A percentile compares a stretch with the other conserved stretches of the same genome.
Conservation (phyloP, 1,140 invertebrate genomes). For the Meloidogyne floridensis region DNA sequence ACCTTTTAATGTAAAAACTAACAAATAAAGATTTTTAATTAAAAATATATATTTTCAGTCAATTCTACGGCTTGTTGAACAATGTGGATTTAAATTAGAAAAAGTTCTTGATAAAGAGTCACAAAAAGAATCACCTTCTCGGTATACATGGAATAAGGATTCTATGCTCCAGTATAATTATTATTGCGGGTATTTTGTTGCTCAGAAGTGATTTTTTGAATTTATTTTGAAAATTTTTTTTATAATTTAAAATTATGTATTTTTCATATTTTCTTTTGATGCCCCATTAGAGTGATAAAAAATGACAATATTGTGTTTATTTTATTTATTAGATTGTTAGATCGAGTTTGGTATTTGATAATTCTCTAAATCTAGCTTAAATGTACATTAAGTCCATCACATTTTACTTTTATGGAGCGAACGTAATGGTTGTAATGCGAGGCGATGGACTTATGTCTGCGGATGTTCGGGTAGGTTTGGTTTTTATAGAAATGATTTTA, state of each 20-base stretch:
- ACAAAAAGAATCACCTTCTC: slow-evolving; percentile 71
- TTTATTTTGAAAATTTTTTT: slow-evolving; percentile 13
- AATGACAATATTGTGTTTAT: background rate
- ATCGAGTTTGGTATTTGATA: background rate
- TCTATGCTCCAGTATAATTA: slow-evolving; percentile 92
- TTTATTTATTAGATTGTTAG: background rate
- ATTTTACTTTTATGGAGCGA: background rate
- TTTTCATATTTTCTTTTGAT: background rate
- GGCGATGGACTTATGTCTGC: slow-evolving; percentile 10
- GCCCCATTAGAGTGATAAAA: background rate
- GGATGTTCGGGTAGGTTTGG: slow-evolving; percentile 10
- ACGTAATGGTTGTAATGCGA: background rate
- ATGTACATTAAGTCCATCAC: background rate
- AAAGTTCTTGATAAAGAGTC: slow-evolving; percentile 76
- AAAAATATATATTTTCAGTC: background rate
- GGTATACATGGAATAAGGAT: slow-evolving; percentile 85
- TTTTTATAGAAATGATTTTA: background rate
- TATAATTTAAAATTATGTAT: background rate
- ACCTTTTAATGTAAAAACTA: slow-evolving; percentile 80
- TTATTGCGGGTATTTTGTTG: slow-evolving; percentile 81
- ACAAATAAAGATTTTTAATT: slow-evolving; percentile 52
- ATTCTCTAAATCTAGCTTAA: background rate
- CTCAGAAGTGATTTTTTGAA: slow-evolving; percentile 24
- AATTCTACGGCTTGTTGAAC: slow-evolving; percentile 73
- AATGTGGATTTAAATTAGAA: slow-evolving; percentile 77